Conservation (phyloP, 1,140 invertebrate species). For the Anthonomus grandis region DNA sequence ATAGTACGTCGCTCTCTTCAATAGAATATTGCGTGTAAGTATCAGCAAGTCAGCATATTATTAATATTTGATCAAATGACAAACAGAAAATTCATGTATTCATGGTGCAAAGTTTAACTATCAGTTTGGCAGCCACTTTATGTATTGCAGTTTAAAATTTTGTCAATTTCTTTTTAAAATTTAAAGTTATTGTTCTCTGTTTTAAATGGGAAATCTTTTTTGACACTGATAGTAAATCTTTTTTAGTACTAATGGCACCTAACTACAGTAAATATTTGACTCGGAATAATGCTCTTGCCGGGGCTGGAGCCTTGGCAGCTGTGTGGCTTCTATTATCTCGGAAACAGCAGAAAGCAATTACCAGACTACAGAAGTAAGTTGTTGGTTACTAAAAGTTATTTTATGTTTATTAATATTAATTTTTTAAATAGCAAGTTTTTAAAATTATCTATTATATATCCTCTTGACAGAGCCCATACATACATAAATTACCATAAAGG, state of each 20-base stretch:
- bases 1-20: constrained; percentile 8
- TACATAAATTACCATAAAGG: too few relatives aligned
- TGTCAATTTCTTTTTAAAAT: constrained; percentile 1
- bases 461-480: too few relatives aligned
- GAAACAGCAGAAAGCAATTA: constrained; percentile 45
- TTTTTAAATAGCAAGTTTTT: too few relatives aligned
- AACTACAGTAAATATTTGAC: constrained; percentile 60
- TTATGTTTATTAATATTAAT: too few relatives aligned
- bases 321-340: constrained; percentile 55
- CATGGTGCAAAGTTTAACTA: too few relatives aligned
- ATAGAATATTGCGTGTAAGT: too few relatives aligned
- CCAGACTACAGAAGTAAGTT: constrained; percentile 41
- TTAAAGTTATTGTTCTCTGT: neutral
- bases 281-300: constrained; percentile 54
- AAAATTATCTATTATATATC: too few relatives aligned
- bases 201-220: neutral
- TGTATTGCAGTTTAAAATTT: neutral
- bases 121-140: neutral
- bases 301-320: constrained; percentile 53
- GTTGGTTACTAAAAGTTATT: too few relatives aligned
- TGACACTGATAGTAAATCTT: too few relatives aligned
- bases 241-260: constrained; percentile 57
- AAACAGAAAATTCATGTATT: neutral
- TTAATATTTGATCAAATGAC: neutral
- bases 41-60: too few relatives aligned